These are phyloP conservation scores for Hyles vespertilio DNA, from an alignment of 1,140 invertebrate genomes.

Conservation along the genomic window DNA sequence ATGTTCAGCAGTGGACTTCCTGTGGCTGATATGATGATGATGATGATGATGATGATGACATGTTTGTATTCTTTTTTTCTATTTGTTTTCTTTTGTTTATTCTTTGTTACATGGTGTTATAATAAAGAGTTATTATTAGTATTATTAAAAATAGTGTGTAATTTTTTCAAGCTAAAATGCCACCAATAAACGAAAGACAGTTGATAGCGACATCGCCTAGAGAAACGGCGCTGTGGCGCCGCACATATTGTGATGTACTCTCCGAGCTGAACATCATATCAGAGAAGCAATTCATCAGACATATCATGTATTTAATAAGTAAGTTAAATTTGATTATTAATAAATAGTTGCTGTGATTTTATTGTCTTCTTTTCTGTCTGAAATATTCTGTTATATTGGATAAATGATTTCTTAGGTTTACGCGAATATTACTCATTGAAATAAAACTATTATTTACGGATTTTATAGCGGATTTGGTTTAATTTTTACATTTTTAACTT, in stretches of 20 bases:
- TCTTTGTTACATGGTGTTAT: no score
- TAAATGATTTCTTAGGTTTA: no score
- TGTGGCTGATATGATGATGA: no score
- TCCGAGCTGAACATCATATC: slow-evolving; percentile 48
- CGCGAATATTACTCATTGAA: no score
- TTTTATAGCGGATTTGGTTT: no score
- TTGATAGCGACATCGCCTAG: slow-evolving; percentile 57
- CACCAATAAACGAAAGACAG: slow-evolving; percentile 51
- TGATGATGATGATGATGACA: no score
- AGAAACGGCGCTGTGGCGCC: slow-evolving; percentile 59
- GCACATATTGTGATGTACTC: slow-evolving; percentile 35
- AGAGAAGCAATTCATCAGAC: slow-evolving; percentile 68
- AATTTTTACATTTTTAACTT: no score
- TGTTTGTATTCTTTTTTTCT: no score
- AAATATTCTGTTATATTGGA: background rate
- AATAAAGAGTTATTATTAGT: background rate
- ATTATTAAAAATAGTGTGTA: background rate
- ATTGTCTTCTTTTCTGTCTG: background rate
- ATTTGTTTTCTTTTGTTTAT: no score
- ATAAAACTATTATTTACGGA: no score
- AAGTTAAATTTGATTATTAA: slow-evolving; percentile 24
- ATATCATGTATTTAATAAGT: slow-evolving; percentile 73
- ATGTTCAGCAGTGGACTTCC: no score
- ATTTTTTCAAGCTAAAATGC: slow-evolving; percentile 59
- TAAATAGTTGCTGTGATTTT: background rate